Conservation (phyloP, 2,888 invertebrate genomes). For the Caenorhabditis panamensis region DNA sequence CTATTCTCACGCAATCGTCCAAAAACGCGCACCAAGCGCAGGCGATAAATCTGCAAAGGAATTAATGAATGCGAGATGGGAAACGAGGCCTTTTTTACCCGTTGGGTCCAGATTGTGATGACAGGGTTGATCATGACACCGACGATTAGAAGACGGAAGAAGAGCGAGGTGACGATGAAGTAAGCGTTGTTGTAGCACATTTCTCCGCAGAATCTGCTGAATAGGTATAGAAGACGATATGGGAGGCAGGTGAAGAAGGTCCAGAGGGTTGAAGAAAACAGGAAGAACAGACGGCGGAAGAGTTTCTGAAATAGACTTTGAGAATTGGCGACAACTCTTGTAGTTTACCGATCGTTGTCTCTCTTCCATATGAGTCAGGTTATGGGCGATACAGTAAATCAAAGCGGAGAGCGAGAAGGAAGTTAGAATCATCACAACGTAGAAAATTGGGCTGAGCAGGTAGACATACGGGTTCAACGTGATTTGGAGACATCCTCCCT, state of each 20-base stretch:
- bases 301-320: constrained; percentile 79
- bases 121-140: constrained; percentile 80
- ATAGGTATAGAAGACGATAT: constrained; percentile 77
- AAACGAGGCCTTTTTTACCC: constrained; percentile 63
- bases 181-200: constrained; percentile 29
- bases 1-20: constrained; percentile 54
- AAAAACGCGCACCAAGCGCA: constrained; percentile 48
- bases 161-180: constrained; percentile 59
- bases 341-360: constrained; percentile 71
- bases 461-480: constrained; percentile 63
- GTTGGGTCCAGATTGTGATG: constrained; percentile 79
- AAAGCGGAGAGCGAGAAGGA: constrained; percentile 78
- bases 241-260: constrained; percentile 80
- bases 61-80: constrained; percentile 14
- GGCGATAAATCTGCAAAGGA: constrained; percentile 57
- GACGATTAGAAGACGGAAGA: constrained; percentile 76
- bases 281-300: constrained; percentile 79
- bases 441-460: constrained; percentile 69
- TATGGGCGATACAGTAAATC: constrained; percentile 79
- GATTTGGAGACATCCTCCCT: constrained; percentile 59
- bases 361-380: constrained; percentile 73
- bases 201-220: constrained; percentile 63
- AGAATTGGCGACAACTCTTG: neutral
- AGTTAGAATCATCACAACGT: constrained; percentile 77
- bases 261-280: constrained; percentile 80